These are phyloP conservation scores for Oncorhynchus nerka DNA, from an alignment of 2,113 vertebrate genomes.

Conservation along the genomic window DNA sequence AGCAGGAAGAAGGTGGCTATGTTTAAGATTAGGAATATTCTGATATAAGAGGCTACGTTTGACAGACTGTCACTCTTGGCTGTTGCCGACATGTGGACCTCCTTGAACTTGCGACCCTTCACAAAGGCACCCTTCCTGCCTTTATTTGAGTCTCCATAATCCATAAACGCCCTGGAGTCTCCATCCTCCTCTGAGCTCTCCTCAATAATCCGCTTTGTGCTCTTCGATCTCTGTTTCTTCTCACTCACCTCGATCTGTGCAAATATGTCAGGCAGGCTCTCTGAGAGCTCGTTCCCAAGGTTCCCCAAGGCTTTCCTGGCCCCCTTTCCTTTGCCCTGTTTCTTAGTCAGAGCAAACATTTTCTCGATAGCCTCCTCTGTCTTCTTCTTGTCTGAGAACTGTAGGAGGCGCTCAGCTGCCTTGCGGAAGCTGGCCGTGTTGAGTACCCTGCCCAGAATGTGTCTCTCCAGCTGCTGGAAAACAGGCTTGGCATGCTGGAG, in stretches of 20 bases:
- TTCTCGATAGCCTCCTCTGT: conserved; percentile 85
- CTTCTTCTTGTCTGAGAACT: conserved; percentile 90
- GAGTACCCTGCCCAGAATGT: conserved; percentile 85
- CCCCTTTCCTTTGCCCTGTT: conserved; percentile 75
- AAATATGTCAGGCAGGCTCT: conserved; percentile 89
- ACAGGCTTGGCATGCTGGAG: conserved; percentile 90
- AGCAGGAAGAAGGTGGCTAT: conserved; percentile 93
- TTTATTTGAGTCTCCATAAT: conserved; percentile 83
- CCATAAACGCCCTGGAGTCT: conserved; percentile 87
- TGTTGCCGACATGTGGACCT: conserved; percentile 71
- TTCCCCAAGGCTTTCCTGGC: conserved; percentile 66
- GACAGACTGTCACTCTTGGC: conserved; percentile 69
- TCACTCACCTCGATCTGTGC: conserved; percentile 91
- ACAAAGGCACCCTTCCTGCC: conserved; percentile 69
- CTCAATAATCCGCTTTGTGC: conserved; percentile 81
- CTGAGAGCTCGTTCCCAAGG: conserved; percentile 82
- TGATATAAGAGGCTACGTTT: conserved; percentile 83
- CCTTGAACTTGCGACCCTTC: conserved; percentile 74
- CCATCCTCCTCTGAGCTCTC: conserved; percentile 84
- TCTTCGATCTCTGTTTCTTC: conserved; percentile 84
- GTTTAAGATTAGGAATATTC: conserved; percentile 91
- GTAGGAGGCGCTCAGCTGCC: conserved; percentile 87
- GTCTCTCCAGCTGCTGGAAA: conserved; percentile 92
- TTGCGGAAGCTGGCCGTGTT: conserved; percentile 87
- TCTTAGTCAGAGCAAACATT: conserved; percentile 85